These are phyloP conservation scores for Tipula helvola DNA, from an alignment of 2,888 invertebrate genomes.

Conservation along the genomic window DNA sequence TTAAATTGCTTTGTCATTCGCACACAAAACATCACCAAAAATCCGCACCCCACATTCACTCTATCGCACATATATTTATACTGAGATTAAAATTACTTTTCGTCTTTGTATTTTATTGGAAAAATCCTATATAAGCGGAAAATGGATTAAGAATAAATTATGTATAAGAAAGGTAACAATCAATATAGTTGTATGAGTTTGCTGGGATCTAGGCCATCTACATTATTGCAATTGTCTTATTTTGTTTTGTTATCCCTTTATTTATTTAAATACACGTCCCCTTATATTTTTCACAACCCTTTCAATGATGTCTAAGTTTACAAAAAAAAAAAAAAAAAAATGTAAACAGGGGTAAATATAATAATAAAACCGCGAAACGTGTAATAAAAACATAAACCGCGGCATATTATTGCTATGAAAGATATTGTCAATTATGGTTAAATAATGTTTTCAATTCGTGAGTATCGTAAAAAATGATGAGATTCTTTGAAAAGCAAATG, in stretches of 20 bases:
- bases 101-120: background rate
- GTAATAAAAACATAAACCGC: background rate
- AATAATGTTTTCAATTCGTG: too few species aligned
- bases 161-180: background rate
- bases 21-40: background rate
- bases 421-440: too few species aligned
- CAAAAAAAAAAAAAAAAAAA: too few species aligned
- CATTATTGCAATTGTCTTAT: background rate
- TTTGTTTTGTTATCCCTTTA: background rate
- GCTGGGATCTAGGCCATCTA: background rate
- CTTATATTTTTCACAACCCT: background rate
- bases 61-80: background rate
- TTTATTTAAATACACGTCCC: background rate
- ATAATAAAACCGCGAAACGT: background rate
- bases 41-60: background rate
- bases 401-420: background rate
- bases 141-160: background rate
- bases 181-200: background rate
- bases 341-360: background rate
- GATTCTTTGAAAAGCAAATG: too few species aligned
- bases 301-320: background rate
- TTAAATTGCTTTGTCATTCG: background rate
- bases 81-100: background rate
- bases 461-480: too few species aligned
- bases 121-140: background rate